phyloP scores from a whole-genome alignment of 1,140 invertebrate genomes.

The Mercenaria mercenaria region DNA sequence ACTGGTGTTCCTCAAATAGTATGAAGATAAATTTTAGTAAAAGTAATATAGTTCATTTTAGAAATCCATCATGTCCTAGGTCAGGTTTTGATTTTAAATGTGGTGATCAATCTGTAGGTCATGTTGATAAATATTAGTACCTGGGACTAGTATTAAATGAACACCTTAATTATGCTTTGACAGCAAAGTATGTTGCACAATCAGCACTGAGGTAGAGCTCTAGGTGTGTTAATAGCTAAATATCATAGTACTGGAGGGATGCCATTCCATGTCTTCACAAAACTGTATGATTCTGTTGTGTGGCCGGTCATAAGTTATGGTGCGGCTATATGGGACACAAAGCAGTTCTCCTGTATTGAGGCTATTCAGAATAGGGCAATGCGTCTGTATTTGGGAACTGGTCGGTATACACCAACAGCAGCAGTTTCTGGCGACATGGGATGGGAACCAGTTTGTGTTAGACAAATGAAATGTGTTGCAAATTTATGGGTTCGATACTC shows the following conservation, averaged over 20 bases:
- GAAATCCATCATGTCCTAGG: not conserved
- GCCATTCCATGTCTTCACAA: slow-evolving; percentile 2
- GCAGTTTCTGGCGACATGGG: slow-evolving; percentile 11
- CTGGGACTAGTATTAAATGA: slow-evolving; percentile 41
- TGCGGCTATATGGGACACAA: not conserved
- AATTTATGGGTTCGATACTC: too few species aligned
- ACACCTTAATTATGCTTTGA: slow-evolving; percentile 25
- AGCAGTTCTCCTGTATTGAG: slow-evolving; percentile 16
- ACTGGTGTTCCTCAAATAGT: slow-evolving; percentile 40
- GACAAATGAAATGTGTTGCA: too few species aligned
- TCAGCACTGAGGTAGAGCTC: slow-evolving; percentile 26
- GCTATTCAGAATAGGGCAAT: slow-evolving; percentile 20
- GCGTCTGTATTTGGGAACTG: slow-evolving; percentile 3
- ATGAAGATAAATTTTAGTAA: slow-evolving; percentile 43
- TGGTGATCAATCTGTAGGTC: not conserved
- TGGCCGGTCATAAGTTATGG: slow-evolving; percentile 42
- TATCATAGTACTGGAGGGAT: slow-evolving; percentile 20
- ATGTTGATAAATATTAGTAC: slow-evolving; percentile 49
- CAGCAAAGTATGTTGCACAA: slow-evolving; percentile 48
- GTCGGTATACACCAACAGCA: slow-evolving; percentile 10
- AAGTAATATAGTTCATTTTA: slow-evolving; percentile 56
- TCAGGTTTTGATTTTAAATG: slow-evolving; percentile 13
- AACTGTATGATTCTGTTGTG: slow-evolving; percentile 5
- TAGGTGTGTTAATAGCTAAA: slow-evolving; percentile 56
- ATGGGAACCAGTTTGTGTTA: too few species aligned